Conservation (phyloP, 2,888 invertebrate species). For the Ormyrus nitidulus region DNA sequence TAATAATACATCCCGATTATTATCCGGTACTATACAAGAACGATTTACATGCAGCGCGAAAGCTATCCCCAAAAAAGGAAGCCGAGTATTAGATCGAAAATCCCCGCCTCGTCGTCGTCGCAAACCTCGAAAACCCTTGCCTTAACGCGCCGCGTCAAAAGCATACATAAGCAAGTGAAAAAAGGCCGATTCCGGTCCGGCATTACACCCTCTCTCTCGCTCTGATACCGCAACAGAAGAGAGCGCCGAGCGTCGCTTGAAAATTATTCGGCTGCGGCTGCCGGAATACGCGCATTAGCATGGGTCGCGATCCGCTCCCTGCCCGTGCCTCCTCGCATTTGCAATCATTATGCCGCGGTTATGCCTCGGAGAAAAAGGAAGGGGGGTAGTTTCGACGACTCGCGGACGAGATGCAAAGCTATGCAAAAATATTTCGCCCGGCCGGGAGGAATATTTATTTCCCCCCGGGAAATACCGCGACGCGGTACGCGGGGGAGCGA, state of each 20-base stretch:
- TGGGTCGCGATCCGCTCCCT: conserved; percentile 14
- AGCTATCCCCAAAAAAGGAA: no score
- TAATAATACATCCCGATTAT: no score
- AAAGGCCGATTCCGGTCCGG: conserved; percentile 41
- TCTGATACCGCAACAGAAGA: neutral
- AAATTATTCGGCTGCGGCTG: conserved; percentile 19
- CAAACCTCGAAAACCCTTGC: no score
- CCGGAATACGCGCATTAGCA: conserved; percentile 27
- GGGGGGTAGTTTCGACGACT: conserved; percentile 29
- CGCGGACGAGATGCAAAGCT: conserved; percentile 47
- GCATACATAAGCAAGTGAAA: conserved; percentile 42
- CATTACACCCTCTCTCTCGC: neutral
- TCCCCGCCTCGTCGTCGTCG: no score
- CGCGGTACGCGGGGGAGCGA: neutral
- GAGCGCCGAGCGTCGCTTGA: neutral
- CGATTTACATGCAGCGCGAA: no score
- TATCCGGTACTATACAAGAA: no score
- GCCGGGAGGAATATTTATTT: conserved; percentile 39
- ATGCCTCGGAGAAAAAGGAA: conserved; percentile 1
- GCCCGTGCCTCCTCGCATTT: conserved; percentile 19
- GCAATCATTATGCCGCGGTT: conserved; percentile 49
- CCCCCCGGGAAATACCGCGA: conserved; percentile 17
- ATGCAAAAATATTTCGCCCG: conserved; percentile 55
- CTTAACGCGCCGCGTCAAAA: neutral
- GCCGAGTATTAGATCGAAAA: no score